These are phyloP conservation scores for Tryphoninae sp. DNA, from an alignment of 2,888 invertebrate species.

Conservation along the genomic window DNA sequence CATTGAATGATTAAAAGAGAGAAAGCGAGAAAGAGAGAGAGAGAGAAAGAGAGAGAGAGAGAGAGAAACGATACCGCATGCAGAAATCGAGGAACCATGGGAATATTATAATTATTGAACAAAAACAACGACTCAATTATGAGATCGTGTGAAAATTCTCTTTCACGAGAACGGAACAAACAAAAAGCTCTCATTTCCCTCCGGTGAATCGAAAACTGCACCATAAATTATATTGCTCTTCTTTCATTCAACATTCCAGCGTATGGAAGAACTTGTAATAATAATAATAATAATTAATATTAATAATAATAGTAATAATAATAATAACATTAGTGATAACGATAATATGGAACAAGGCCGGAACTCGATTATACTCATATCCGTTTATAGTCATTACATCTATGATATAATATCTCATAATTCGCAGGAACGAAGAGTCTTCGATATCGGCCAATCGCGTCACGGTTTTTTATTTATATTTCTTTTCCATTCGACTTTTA, in stretches of 20 bases:
- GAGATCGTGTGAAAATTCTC: slow-evolving; percentile 1
- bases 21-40: slow-evolving; percentile 31
- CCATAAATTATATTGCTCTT: slow-evolving; percentile 48
- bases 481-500: slow-evolving; percentile 22
- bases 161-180: slow-evolving; percentile 2
- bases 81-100: slow-evolving; percentile 32
- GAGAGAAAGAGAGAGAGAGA: slow-evolving; percentile 26
- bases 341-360: slow-evolving; percentile 46
- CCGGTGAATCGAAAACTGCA: slow-evolving; percentile 33
- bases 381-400: slow-evolving; percentile 64
- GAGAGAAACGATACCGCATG: slow-evolving; percentile 29
- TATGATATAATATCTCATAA: slow-evolving; percentile 58
- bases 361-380: slow-evolving; percentile 57
- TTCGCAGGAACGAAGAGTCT: slow-evolving; percentile 60
- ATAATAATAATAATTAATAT: slow-evolving; percentile 33
- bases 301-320: slow-evolving; percentile 37
- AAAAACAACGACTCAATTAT: slow-evolving; percentile 22
- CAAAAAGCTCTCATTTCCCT: slow-evolving; percentile 24
- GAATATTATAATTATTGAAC: slow-evolving; percentile 33
- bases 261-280: slow-evolving; percentile 54
- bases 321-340: slow-evolving; percentile 29
- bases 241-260: slow-evolving; percentile 66
- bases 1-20: slow-evolving; percentile 50
- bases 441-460: slow-evolving; percentile 56
- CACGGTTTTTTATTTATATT: slow-evolving; percentile 34